phyloP scores from a whole-genome alignment of 2,797 vertebrate genomes.

The Pachyuromys duprasi region DNA sequence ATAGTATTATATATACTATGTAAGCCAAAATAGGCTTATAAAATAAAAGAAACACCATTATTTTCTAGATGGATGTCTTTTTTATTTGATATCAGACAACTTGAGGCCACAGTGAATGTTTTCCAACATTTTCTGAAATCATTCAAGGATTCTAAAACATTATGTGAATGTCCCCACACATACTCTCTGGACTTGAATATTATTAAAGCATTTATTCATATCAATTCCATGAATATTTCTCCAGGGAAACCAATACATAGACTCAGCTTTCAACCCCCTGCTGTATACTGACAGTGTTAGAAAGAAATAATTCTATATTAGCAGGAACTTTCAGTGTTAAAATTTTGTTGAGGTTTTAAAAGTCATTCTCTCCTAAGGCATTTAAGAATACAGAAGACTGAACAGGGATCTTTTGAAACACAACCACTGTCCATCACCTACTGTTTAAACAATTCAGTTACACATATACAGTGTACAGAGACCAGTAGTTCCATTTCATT shows the following conservation, averaged over 20 bases:
- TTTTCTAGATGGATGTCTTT: conserved; percentile 52
- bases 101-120: conserved; percentile 56
- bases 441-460: conserved; percentile 59
- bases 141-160: conserved; percentile 62
- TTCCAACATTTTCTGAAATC: conserved; percentile 60
- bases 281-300: conserved; percentile 55
- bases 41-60: conserved; percentile 59
- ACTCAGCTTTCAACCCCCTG: conserved; percentile 62
- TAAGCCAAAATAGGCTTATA: conserved; percentile 66
- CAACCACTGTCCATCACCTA: conserved; percentile 59
- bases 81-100: conserved; percentile 69
- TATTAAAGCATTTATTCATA: conserved; percentile 77
- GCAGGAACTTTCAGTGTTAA: conserved; percentile 73
- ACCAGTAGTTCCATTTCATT: conserved; percentile 35
- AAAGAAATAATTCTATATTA: conserved; percentile 76
- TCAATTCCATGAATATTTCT: conserved; percentile 74
- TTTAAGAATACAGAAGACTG: conserved; percentile 44
- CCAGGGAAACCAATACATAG: conserved; percentile 52
- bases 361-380: conserved; percentile 46
- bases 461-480: not conserved
- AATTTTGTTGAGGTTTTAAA: conserved; percentile 64
- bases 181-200: conserved; percentile 65
- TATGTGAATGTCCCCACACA: conserved; percentile 55
- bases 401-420: conserved; percentile 66
- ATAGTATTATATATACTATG: conserved; percentile 66